Percentiles rank a stretch among this genome's conserved stretches.
These are phyloP conservation scores for Drosophila kohkoa DNA, from an alignment of 1,140 invertebrate genomes.

Conservation along the genomic window DNA sequence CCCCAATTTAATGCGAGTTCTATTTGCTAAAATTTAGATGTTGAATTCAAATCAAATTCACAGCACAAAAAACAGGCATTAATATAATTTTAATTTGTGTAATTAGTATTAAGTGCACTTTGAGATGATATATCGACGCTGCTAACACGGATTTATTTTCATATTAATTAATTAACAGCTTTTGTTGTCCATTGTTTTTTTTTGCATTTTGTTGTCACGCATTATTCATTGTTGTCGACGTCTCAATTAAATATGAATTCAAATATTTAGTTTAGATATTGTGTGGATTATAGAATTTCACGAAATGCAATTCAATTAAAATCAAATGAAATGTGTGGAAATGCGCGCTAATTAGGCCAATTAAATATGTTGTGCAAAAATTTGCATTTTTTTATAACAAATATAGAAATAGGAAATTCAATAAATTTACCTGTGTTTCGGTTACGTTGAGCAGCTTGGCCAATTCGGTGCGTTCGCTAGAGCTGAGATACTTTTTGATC, in stretches of 20 bases:
- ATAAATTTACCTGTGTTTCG: constrained; percentile 95
- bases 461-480: constrained; percentile 97
- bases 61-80: too few relatives aligned
- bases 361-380: constrained; percentile 32
- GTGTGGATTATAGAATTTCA: constrained; percentile 40
- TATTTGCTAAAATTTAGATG: too few relatives aligned
- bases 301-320: constrained; percentile 37
- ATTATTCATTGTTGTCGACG: not conserved
- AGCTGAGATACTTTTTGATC: constrained; percentile 97
- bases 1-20: too few relatives aligned
- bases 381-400: constrained; percentile 5
- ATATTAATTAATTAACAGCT: constrained; percentile 11
- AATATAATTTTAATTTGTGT: not conserved
- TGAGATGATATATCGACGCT: not conserved
- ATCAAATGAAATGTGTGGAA: constrained; percentile 50
- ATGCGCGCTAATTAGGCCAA: constrained; percentile 28
- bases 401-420: not conserved
- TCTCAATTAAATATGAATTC: constrained; percentile 25
- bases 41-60: too few relatives aligned
- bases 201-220: not conserved
- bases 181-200: not conserved
- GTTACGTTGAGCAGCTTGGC: constrained; percentile 97
- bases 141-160: constrained; percentile 11
- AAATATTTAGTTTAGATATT: constrained; percentile 34
- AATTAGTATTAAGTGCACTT: too few relatives aligned